Evolutionary conservation across 2,888 invertebrate genomes (phyloP).

Genomic region (Drosophila kokeensis): DNA sequence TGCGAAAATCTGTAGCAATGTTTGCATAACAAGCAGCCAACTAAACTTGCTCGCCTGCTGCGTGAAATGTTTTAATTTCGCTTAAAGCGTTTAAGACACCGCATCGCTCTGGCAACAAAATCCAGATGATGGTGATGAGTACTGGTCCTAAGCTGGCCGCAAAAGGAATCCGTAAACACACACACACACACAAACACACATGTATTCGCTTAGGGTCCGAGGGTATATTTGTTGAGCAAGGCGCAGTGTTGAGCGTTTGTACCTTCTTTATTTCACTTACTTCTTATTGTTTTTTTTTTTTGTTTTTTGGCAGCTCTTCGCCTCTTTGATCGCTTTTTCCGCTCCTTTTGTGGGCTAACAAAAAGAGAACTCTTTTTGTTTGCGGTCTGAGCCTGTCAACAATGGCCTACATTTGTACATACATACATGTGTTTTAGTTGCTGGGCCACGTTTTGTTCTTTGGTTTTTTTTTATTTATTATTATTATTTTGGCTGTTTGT

Average conservation of each 20-base stretch:
- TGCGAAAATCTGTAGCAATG: constrained; percentile 49
- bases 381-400: constrained; percentile 71
- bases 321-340: constrained; percentile 78
- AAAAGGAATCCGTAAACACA: constrained; percentile 51
- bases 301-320: constrained; percentile 57
- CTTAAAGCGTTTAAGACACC: constrained; percentile 78
- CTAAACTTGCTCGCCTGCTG: constrained; percentile 53
- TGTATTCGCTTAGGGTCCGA: background rate
- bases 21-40: constrained; percentile 54
- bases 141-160: constrained; percentile 67
- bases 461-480: constrained; percentile 45
- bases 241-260: constrained; percentile 19
- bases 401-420: constrained; percentile 45
- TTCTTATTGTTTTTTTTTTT: constrained; percentile 13
- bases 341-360: constrained; percentile 64
- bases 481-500: constrained; percentile 72
- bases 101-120: constrained; percentile 57
- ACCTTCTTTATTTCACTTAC: constrained; percentile 28
- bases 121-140: constrained; percentile 51
- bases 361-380: constrained; percentile 63
- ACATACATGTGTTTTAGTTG: constrained; percentile 28
- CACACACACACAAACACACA: constrained; percentile 4
- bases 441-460: constrained; percentile 31
- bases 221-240: constrained; percentile 58
- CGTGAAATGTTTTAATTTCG: constrained; percentile 76